A percentile compares a stretch with the other conserved stretches of the same genome.
Evolutionary conservation across 2,888 invertebrate genomes (phyloP).

Genomic region (Dichetophora obliterata): DNA sequence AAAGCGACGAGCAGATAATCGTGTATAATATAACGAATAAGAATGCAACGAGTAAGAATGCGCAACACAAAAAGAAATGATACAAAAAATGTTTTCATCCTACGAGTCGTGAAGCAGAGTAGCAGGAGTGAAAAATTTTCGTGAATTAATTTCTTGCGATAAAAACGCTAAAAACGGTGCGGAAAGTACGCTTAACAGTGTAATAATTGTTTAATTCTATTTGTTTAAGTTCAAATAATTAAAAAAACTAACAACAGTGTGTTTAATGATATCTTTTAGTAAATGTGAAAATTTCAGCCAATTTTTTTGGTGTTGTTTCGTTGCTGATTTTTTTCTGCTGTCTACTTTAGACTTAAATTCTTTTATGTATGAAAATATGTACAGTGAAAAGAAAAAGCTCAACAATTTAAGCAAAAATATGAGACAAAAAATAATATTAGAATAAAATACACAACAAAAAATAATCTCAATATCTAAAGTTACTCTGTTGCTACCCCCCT

Average conservation of each 20-base stretch:
- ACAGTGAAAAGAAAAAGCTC: slow-evolving; percentile 16
- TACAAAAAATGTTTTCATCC: slow-evolving; percentile 35
- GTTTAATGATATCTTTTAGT: slow-evolving; percentile 2
- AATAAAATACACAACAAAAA: no score
- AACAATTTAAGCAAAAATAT: slow-evolving; percentile 6
- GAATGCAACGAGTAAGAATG: slow-evolving; percentile 17
- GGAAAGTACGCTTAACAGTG: slow-evolving; percentile 35
- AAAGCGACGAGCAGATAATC: neutral
- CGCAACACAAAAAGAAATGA: slow-evolving; percentile 22
- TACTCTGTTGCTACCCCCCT: neutral
- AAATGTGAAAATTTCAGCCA: slow-evolving; percentile 34
- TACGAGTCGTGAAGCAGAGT: slow-evolving; percentile 39
- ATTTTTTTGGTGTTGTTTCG: slow-evolving; percentile 41
- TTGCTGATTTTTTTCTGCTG: slow-evolving; percentile 12
- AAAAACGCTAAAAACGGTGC: slow-evolving; percentile 33
- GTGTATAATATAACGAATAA: neutral
- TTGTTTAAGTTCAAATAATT: slow-evolving; percentile 2
- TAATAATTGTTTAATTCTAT: slow-evolving; percentile 31
- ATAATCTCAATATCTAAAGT: neutral
- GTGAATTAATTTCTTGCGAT: slow-evolving; percentile 38
- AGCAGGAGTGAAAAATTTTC: slow-evolving; percentile 45
- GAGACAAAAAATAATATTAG: no score
- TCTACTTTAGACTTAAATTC: slow-evolving; percentile 26
- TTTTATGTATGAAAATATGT: slow-evolving; percentile 12
- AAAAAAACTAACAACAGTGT: neutral